Evolutionary conservation across 1,140 invertebrate genomes (phyloP), one percentile per base, ranked within the genome.

Genomic region (Drosophila hydei): DNA sequence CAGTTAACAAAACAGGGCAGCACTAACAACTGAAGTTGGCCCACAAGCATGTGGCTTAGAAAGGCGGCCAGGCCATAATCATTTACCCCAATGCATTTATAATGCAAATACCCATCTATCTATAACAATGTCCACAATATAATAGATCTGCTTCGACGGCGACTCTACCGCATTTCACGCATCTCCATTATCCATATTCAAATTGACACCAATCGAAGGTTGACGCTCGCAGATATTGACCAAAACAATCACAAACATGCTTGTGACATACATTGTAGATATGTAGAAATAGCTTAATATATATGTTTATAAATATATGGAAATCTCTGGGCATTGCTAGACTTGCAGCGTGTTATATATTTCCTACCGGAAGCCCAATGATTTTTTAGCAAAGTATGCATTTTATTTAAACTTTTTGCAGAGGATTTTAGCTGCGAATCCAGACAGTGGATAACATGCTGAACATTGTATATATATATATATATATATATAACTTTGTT

Each of bases 121-220:
- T 50, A 69, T 69, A 70, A 74, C 63, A 77, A 76, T 63, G 69
- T 63, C 64, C 59, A 63, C 54, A 63, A 73, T 69, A 63, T 75
- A 63, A 56, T 60, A 47, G 45, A 48, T 50, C 56, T 75, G 52
- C n/a, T 74, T 70, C 45, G 59, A 30, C 58, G 45, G 16, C 14
- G 45, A 0, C 48, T 63, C 76, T 74, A 72, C 77, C 77, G 72
- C 77, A 80, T 80, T 80, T 80, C 77, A 80, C 68, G 72, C 63
- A 76, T 72, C 23, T 56, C 59, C 11, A 43, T 43, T 40, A 50
- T 74, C 62, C 42, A 60, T 60, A 72, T 79, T 80, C 58, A 79
- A 80, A 80, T 80, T 61, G 61, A 9, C 9, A 21, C 16, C 27
- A 18, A 52, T 43, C 48, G 72, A 80, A 80, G 77, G 77, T 63